Evolutionary conservation across 2,888 invertebrate genomes (phyloP), one percentile per base, ranked within the genome.

Genomic region (Xanthia icteritia): DNA sequence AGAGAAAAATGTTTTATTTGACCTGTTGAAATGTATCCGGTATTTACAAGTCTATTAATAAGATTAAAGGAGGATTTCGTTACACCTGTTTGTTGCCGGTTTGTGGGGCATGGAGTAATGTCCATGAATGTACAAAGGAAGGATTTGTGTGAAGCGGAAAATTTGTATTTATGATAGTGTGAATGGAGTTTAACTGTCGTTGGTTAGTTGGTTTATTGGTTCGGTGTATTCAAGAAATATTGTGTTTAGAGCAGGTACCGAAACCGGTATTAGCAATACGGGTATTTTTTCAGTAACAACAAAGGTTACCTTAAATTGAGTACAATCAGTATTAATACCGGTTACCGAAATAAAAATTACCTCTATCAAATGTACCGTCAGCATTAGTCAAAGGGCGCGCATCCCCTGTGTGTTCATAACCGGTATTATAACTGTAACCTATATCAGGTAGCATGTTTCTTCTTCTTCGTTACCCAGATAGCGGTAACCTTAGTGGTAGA

Each of bases 31-130:
- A 93, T 91, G 90, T 92, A 93, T 91, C 90, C 89, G 90, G 91
- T 93, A 93, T 93, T 95, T 93, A 95, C 94, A 94, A 91, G 94
- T 94, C 90, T 94, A 94, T 95, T 93, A 94, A 94, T 93, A 92
- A 94, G 93, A 94, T 94, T 94, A 93, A 89, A 89, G 85, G 82
- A 81, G 88, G 91, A 90, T 91, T 92, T 90, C 85, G 85, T 89
- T 90, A 83, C 79, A 81, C 82, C 83, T 86, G 83, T 79, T 86
- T 76, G 73, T 77, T 70, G 77, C 86, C 83, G 87, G 86, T 88
- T 77, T 86, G 86, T 84, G 79, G n/a, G 54, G 48, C 42, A 60
- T 64, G n/a, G 51, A 73, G 56, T 79, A 66, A 83, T 83, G 79
- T 61, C 45, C 70, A 42, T 71, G 77, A 69, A 56, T 71, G 66